Evolutionary conservation across 2,797 vertebrate species (phyloP).

Genomic region (Fratercula arctica): DNA sequence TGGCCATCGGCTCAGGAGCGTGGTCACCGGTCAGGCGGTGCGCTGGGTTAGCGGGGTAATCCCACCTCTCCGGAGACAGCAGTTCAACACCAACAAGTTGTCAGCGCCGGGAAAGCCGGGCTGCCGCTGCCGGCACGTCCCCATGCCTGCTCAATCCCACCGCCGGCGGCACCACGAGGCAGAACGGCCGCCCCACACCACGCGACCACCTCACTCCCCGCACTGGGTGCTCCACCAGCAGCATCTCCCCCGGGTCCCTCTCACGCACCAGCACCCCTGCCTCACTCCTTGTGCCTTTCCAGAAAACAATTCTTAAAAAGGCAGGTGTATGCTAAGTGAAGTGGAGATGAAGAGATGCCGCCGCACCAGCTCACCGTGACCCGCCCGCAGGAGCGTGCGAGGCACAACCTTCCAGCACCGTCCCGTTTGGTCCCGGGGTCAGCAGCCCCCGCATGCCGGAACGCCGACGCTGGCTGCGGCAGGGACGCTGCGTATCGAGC

Average conservation of each 20-base stretch:
- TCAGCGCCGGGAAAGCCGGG: neutral
- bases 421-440: neutral
- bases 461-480: accelerated
- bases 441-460: accelerated
- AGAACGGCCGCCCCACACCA: neutral
- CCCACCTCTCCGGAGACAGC: neutral
- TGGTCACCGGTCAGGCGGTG: neutral
- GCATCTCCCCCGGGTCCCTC: too few relatives aligned
- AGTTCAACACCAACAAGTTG: neutral
- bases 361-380: too few relatives aligned
- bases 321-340: neutral
- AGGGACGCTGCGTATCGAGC: accelerated
- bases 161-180: neutral
- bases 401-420: neutral
- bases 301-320: neutral
- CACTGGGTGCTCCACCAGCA: neutral
- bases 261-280: accelerated
- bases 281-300: neutral
- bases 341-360: neutral
- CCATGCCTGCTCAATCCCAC: neutral
- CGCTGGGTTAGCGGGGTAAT: neutral
- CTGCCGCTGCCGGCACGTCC: accelerated
- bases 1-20: neutral
- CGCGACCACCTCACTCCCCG: accelerated
- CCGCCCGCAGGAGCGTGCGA: accelerated